A percentile compares a stretch with the other conserved stretches of the same genome.
phyloP scores from a whole-genome alignment of 2,113 vertebrate genomes.

The Orycteropus afer region DNA sequence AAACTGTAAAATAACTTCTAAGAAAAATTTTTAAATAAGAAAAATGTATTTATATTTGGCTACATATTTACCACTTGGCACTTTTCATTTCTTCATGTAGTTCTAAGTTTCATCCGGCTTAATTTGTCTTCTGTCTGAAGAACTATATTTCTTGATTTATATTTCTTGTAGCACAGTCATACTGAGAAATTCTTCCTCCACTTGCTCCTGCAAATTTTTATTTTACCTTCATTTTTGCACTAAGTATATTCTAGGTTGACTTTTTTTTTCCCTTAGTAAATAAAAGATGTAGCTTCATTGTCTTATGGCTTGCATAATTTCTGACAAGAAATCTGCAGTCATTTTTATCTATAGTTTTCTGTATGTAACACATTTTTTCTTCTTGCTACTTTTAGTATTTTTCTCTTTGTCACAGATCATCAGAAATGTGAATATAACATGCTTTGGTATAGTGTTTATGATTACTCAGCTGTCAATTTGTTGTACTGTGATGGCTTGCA shows the following conservation, averaged over 20 bases:
- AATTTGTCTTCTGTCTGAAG: neutral
- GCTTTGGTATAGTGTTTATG: neutral
- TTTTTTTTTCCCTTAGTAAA: neutral
- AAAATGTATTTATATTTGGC: neutral
- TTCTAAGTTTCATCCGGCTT: neutral
- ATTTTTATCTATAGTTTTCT: neutral
- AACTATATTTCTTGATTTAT: neutral
- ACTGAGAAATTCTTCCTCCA: neutral
- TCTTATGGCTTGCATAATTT: no score
- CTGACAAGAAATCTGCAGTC: neutral
- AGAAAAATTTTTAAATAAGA: neutral
- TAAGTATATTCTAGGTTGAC: neutral
- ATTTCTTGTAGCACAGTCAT: neutral
- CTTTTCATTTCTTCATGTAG: neutral
- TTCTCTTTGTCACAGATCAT: neutral
- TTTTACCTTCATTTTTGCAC: neutral
- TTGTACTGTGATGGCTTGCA: no score
- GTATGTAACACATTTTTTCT: neutral
- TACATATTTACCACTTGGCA: neutral
- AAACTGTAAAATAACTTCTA: neutral
- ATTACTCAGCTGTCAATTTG: no score
- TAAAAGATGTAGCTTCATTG: neutral
- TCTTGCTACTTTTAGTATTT: neutral
- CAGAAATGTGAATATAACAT: neutral
- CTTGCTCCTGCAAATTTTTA: neutral